Percentiles rank a stretch among this genome's conserved stretches.
These are phyloP conservation scores for Nymphalis io DNA, from an alignment of 1,140 invertebrate genomes.

Conservation along the genomic window DNA sequence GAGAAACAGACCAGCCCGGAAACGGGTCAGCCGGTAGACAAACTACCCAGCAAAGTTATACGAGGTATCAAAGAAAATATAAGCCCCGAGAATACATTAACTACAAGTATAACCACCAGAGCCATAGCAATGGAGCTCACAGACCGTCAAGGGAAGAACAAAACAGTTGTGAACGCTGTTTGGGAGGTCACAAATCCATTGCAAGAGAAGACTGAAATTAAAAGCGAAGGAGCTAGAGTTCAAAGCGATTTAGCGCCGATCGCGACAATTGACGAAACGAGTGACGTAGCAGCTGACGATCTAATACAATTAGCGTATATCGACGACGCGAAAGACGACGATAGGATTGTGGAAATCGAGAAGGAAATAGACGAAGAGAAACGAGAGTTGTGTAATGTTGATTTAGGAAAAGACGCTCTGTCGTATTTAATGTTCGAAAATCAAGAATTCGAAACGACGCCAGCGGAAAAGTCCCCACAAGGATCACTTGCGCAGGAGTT, in stretches of 20 bases:
- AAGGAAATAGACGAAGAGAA: constrained; percentile 38
- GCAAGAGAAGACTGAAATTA: constrained; percentile 49
- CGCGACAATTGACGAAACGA: constrained; percentile 68
- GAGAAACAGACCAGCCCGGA: constrained; percentile 70
- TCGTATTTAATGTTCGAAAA: constrained; percentile 67
- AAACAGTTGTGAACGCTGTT: constrained; percentile 44
- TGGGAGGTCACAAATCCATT: constrained; percentile 46
- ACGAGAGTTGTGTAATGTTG: constrained; percentile 48
- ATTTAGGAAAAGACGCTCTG: constrained; percentile 69
- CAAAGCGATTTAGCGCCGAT: constrained; percentile 65
- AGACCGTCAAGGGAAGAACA: constrained; percentile 58
- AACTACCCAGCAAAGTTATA: constrained; percentile 74
- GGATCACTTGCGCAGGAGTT: constrained; percentile 64
- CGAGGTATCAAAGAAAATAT: constrained; percentile 78
- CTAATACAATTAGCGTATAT: constrained; percentile 61
- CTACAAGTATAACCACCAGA: constrained; percentile 69
- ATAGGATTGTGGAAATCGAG: constrained; percentile 41
- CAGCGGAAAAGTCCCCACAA: constrained; percentile 43
- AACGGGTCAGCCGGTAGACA: constrained; percentile 66
- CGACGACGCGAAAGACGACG: constrained; percentile 63
- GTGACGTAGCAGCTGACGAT: constrained; percentile 59
- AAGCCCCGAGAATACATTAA: constrained; percentile 77
- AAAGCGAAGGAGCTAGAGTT: constrained; percentile 47
- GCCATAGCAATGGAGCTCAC: constrained; percentile 63
- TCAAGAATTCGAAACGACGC: constrained; percentile 47